phyloP scores from a whole-genome alignment of 2,797 vertebrate genomes.

The Eremophila alpestris region DNA sequence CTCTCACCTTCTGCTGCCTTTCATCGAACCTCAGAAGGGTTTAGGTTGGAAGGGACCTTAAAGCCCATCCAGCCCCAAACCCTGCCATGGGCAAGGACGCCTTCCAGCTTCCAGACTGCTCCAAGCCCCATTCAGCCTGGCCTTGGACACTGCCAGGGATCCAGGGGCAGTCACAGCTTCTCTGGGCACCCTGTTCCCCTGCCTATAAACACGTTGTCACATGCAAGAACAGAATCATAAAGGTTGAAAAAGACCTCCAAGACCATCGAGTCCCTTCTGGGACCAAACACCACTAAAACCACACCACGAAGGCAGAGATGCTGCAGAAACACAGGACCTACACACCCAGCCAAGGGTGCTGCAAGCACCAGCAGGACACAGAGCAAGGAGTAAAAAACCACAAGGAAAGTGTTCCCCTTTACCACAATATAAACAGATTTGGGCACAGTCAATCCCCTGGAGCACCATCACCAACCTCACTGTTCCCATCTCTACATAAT shows the following conservation, averaged over 20 bases:
- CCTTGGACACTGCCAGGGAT: accelerated
- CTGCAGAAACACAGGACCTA: neutral
- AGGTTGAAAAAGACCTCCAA: neutral
- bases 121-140: neutral
- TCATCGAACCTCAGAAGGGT: accelerated
- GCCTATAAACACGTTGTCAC: neutral
- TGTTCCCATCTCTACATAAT: accelerated
- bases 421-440: accelerated
- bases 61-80: accelerated
- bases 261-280: neutral
- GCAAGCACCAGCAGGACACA: neutral
- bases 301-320: accelerated
- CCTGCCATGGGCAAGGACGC: neutral
- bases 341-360: neutral
- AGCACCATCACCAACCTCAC: neutral
- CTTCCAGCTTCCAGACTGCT: neutral
- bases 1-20: neutral
- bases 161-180: neutral
- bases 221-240: accelerated
- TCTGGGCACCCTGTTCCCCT: neutral
- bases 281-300: neutral
- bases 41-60: too few species aligned
- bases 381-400: neutral
- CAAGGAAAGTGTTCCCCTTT: accelerated
- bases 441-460: neutral